Evolutionary conservation across 2,113 vertebrate species (phyloP).

Genomic region (Microcebus lehilahytsara): DNA sequence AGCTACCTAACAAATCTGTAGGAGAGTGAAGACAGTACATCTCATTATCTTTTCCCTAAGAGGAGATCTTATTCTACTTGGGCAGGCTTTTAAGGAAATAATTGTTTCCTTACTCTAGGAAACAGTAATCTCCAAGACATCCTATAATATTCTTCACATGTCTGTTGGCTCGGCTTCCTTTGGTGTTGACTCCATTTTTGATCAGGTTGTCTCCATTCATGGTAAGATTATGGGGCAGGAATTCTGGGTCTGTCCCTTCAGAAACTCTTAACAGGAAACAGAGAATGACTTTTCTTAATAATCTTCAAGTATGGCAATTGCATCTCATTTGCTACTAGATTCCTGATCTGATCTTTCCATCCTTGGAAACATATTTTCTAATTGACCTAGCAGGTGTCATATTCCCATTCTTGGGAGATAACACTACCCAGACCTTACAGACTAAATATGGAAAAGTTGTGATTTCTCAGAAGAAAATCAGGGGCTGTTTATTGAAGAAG

Average conservation of each 20-base stretch:
- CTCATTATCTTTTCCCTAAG: background rate
- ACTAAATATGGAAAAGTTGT: background rate
- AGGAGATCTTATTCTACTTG: background rate
- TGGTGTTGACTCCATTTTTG: background rate
- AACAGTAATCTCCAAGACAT: background rate
- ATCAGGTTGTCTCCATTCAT: background rate
- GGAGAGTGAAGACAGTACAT: background rate
- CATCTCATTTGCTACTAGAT: background rate
- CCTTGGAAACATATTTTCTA: background rate
- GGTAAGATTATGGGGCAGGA: background rate
- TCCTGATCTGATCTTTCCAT: background rate
- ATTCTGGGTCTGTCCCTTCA: background rate
- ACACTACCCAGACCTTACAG: background rate
- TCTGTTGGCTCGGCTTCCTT: background rate
- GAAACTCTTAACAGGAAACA: background rate
- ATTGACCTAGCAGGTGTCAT: background rate
- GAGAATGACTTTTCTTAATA: background rate
- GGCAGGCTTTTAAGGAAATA: background rate
- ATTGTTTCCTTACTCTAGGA: background rate
- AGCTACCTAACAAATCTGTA: background rate
- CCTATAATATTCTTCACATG: background rate
- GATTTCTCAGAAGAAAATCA: background rate
- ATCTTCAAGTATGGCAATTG: background rate
- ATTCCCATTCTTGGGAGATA: background rate
- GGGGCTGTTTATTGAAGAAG: background rate